Evolutionary conservation across 2,797 vertebrate genomes (phyloP).

Genomic region (Smutsia temminckii): DNA sequence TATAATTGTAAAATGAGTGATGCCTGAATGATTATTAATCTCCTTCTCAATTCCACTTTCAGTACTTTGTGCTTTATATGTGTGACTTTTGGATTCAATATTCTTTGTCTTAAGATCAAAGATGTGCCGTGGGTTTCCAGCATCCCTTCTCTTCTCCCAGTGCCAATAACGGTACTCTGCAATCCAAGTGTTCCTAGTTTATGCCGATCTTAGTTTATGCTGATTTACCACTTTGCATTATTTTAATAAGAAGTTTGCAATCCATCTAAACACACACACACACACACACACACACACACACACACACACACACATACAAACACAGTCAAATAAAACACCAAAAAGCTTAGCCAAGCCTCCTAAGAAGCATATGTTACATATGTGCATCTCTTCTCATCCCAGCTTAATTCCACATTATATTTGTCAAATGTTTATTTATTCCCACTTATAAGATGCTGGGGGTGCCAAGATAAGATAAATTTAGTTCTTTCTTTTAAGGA

Average conservation of each 20-base stretch:
- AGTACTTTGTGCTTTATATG: neutral
- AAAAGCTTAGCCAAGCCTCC: neutral
- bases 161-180: neutral
- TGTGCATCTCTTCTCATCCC: neutral
- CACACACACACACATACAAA: too few species aligned
- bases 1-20: neutral
- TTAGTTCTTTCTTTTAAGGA: neutral
- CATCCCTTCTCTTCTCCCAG: neutral
- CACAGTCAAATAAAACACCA: neutral
- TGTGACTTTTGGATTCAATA: neutral
- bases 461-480: neutral
- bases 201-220: neutral
- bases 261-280: neutral
- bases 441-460: neutral
- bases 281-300: neutral
- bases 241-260: neutral
- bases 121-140: neutral
- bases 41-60: neutral
- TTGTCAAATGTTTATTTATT: neutral
- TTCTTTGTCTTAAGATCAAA: neutral
- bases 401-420: neutral
- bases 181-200: neutral
- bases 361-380: neutral
- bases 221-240: neutral
- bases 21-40: neutral